These are phyloP conservation scores for Drosophila murphyi DNA, from an alignment of 1,140 invertebrate species.

Conservation along the genomic window DNA sequence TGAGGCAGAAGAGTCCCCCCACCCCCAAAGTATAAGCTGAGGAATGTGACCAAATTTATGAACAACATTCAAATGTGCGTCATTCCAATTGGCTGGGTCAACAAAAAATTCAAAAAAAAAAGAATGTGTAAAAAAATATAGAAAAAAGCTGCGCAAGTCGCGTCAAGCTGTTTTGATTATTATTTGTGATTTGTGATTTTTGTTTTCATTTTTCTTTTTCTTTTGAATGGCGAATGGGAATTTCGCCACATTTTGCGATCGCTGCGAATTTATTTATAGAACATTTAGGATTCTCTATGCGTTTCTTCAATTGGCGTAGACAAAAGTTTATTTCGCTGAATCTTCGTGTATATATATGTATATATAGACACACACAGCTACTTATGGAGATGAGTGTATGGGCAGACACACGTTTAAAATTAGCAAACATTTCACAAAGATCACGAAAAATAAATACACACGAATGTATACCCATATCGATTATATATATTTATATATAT, in stretches of 20 bases:
- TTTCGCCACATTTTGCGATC: conserved; percentile 64
- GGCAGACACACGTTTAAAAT: conserved; percentile 55
- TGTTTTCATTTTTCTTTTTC: conserved; percentile 29
- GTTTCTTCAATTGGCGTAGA: conserved; percentile 46
- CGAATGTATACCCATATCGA: conserved; percentile 2
- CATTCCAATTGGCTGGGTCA: conserved; percentile 17
- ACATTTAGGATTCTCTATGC: conserved; percentile 65
- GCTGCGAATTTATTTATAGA: conserved; percentile 39
- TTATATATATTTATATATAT: conserved; percentile 12
- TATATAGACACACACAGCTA: background rate
- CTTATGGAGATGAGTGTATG: conserved; percentile 22
- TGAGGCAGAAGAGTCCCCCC: background rate
- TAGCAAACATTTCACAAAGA: conserved; percentile 63
- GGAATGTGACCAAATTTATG: conserved; percentile 28
- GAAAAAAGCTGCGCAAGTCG: background rate
- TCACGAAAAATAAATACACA: conserved; percentile 22
- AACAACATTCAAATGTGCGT: conserved; percentile 32
- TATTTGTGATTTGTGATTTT: conserved; percentile 13
- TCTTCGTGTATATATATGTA: background rate
- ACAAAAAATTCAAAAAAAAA: conserved; percentile 1
- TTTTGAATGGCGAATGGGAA: conserved; percentile 53
- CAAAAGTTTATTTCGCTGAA: conserved; percentile 30
- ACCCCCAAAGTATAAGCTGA: too few species aligned
- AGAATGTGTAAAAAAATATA: too few species aligned
- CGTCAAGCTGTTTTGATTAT: conserved; percentile 7